Conservation (phyloP, 2,888 invertebrate genomes). For the Parelbella ahira region DNA sequence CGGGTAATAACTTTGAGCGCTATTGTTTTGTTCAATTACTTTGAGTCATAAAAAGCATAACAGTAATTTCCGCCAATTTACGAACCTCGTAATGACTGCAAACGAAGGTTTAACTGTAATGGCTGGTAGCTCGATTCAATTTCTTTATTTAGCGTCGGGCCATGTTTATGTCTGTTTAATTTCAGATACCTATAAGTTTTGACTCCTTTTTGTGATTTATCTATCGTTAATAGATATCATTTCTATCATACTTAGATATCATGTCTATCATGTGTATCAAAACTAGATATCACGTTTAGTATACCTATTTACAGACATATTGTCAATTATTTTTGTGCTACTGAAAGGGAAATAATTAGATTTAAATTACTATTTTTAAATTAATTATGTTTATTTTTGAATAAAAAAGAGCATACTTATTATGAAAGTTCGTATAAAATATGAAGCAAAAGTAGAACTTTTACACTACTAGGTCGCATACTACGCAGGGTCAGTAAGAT, state of each 20-base stretch:
- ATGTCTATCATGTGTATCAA: no score
- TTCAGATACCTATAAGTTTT: no score
- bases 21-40: constrained; percentile 38
- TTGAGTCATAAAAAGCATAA: constrained; percentile 34
- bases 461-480: no score
- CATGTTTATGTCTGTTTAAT: no score
- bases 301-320: no score
- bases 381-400: background rate
- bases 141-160: constrained; percentile 11
- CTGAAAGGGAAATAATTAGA: constrained; percentile 3
- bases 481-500: no score
- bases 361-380: background rate
- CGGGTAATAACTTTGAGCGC: constrained; percentile 24
- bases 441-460: no score
- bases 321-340: constrained; percentile 14
- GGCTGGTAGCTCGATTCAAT: constrained; percentile 9
- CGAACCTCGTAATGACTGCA: constrained; percentile 34
- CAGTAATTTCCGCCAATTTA: constrained; percentile 38
- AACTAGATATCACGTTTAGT: no score
- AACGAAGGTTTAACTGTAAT: constrained; percentile 9
- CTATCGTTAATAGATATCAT: no score
- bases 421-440: no score
- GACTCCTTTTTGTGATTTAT: no score
- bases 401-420: background rate
- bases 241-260: no score